A percentile compares a stretch with the other conserved stretches of the same genome.
phyloP scores from a whole-genome alignment of 2,797 vertebrate genomes.

The Otolemur crassicaudatus region DNA sequence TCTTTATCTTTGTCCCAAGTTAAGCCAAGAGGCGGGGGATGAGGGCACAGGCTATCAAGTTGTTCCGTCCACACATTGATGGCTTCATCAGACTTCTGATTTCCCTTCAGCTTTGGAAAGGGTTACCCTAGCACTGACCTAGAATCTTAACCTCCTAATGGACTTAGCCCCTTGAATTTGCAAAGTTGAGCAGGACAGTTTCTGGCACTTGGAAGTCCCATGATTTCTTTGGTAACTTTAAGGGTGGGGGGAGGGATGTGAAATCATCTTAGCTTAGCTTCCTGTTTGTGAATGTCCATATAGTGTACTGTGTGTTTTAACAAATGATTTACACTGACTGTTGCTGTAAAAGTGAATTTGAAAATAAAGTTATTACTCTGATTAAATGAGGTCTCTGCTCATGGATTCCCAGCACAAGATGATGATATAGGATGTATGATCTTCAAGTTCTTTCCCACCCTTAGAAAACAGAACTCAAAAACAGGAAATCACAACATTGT shows the following conservation, averaged over 20 bases:
- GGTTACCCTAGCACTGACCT: constrained; percentile 75
- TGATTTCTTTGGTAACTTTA: constrained; percentile 77
- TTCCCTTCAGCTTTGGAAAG: constrained; percentile 77
- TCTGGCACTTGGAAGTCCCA: constrained; percentile 87
- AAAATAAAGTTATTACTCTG: constrained; percentile 96
- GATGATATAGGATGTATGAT: neutral
- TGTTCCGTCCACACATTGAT: neutral
- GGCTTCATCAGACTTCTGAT: constrained; percentile 46
- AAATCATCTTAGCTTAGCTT: constrained; percentile 94
- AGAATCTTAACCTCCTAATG: constrained; percentile 73
- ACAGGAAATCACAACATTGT: neutral
- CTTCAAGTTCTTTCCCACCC: neutral
- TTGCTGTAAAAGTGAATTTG: constrained; percentile 99
- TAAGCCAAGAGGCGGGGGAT: neutral
- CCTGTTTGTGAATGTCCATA: constrained; percentile 94
- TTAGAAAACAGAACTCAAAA: neutral
- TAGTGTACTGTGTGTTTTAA: constrained; percentile 95
- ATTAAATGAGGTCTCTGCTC: constrained; percentile 46
- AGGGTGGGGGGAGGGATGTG: constrained; percentile 83
- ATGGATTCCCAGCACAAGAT: neutral
- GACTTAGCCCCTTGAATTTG: constrained; percentile 37
- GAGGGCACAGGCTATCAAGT: neutral
- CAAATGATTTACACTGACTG: constrained; percentile 95
- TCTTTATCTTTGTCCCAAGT: neutral
- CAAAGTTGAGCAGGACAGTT: constrained; percentile 72